phyloP scores from a whole-genome alignment of 2,113 vertebrate species.

The Boleophthalmus pectinirostris region DNA sequence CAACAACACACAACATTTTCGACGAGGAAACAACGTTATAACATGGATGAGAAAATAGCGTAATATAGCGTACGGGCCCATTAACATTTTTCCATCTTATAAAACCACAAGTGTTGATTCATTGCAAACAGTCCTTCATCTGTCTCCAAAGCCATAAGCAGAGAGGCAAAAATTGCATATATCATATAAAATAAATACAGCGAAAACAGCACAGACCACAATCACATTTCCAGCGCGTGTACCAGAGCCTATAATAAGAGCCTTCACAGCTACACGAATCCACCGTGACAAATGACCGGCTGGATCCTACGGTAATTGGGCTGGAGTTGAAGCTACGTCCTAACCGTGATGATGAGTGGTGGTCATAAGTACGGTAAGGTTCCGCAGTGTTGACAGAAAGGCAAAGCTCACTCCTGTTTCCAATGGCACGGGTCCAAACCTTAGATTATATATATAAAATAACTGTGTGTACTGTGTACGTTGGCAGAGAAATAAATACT shows the following conservation, averaged over 20 bases:
- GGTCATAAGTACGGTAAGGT: slow-evolving; percentile 28
- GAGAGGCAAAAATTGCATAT: neutral
- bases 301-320: neutral
- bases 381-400: slow-evolving; percentile 42
- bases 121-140: neutral
- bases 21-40: too few species aligned
- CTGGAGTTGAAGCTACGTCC: slow-evolving; percentile 14
- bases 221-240: too few species aligned
- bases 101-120: neutral
- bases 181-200: neutral
- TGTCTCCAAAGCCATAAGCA: neutral
- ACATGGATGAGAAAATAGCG: too few species aligned
- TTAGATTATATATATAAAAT: neutral
- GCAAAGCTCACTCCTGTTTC: slow-evolving; percentile 51
- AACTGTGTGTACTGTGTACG: too few species aligned
- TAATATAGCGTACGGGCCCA: too few species aligned
- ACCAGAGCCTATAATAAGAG: neutral
- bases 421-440: slow-evolving; percentile 43
- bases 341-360: slow-evolving; percentile 11
- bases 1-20: too few species aligned
- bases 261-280: neutral
- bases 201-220: neutral
- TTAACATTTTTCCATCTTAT: neutral
- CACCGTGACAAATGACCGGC: neutral
- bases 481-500: too few species aligned